phyloP scores from a whole-genome alignment of 2,113 vertebrate genomes.

The Chloebia gouldiae region DNA sequence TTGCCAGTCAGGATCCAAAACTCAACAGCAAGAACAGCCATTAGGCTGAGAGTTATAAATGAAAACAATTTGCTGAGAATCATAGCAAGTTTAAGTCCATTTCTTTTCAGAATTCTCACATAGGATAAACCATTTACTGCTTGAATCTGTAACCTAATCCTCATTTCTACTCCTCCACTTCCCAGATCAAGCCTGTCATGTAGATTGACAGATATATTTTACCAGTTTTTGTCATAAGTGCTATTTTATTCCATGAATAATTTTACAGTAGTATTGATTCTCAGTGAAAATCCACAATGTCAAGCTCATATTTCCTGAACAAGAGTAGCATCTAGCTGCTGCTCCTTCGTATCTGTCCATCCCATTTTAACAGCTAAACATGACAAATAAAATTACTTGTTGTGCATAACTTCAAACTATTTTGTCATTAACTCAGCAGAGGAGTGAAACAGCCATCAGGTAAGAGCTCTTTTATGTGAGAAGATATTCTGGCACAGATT shows the following conservation, averaged over 20 bases:
- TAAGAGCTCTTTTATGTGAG: background rate
- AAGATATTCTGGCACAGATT: background rate
- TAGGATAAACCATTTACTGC: background rate
- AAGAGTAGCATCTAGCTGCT: background rate
- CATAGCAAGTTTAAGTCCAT: background rate
- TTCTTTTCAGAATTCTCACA: background rate
- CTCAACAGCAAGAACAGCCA: background rate
- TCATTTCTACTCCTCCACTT: background rate
- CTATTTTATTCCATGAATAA: background rate
- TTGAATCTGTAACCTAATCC: background rate
- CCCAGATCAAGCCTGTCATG: background rate
- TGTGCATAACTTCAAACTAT: background rate
- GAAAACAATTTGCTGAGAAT: background rate
- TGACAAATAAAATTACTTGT: background rate
- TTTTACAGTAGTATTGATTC: background rate
- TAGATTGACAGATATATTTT: background rate
- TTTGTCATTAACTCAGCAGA: background rate
- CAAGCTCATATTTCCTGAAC: background rate
- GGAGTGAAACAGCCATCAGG: background rate
- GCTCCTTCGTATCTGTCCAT: background rate
- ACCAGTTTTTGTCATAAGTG: background rate
- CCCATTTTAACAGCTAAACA: background rate
- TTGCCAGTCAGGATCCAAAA: background rate
- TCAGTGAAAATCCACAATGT: background rate
- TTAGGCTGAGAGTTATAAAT: background rate